These are phyloP conservation scores for Falcunculus frontatus DNA, from an alignment of 2,113 vertebrate species.

Conservation along the genomic window DNA sequence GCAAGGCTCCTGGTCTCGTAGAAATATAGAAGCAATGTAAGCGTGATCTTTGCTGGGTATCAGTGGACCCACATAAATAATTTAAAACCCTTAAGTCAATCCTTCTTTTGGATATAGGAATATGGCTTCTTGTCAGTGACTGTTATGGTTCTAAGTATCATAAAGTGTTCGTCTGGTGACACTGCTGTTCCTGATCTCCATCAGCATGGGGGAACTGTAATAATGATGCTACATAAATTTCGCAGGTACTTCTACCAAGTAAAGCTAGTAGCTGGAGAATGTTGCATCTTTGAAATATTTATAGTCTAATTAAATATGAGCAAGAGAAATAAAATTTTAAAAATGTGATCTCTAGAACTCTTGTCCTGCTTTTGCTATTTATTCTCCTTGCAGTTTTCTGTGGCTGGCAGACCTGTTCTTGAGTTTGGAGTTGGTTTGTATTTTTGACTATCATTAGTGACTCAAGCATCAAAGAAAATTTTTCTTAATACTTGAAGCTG, in stretches of 20 bases:
- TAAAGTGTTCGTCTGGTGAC: not conserved
- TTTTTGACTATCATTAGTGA: not conserved
- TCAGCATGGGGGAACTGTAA: not conserved
- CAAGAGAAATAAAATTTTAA: not conserved
- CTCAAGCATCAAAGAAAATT: not conserved
- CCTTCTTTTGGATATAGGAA: not conserved
- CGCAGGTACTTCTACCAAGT: not conserved
- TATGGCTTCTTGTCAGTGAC: not conserved
- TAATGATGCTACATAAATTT: not conserved
- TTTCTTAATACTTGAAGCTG: not conserved
- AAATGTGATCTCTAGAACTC: not conserved
- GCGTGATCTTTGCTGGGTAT: not conserved
- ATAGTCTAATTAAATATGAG: not conserved
- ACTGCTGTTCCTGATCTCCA: not conserved
- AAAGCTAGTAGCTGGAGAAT: not conserved
- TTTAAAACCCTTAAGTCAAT: not conserved
- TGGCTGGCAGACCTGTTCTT: not conserved
- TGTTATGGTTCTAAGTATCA: not conserved
- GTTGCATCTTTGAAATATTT: not conserved
- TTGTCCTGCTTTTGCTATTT: not conserved
- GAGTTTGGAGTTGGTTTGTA: not conserved
- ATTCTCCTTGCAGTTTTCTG: not conserved
- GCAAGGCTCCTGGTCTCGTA: fast-evolving
- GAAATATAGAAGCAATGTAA: not conserved
- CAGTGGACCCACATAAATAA: not conserved